These are phyloP conservation scores for Noctua janthe DNA, from an alignment of 2,888 invertebrate genomes.

Conservation along the genomic window DNA sequence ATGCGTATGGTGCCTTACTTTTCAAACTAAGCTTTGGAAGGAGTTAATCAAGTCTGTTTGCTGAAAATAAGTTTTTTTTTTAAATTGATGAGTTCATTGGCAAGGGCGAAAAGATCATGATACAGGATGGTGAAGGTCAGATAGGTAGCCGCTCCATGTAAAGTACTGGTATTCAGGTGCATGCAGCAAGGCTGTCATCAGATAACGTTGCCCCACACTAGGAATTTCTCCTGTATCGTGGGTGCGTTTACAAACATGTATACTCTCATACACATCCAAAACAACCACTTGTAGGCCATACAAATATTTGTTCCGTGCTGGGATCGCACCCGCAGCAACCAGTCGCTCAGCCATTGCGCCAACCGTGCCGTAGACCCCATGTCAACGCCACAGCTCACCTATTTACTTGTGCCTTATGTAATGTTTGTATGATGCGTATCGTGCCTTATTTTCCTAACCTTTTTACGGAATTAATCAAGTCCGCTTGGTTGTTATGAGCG, in stretches of 20 bases:
- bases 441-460: constrained; percentile 22
- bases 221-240: too few species aligned
- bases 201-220: too few species aligned
- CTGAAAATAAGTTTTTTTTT: too few species aligned
- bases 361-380: constrained; percentile 69
- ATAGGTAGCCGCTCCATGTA: not conserved
- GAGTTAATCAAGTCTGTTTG: constrained; percentile 3
- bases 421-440: constrained; percentile 43
- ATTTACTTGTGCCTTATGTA: constrained; percentile 63
- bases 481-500: not conserved
- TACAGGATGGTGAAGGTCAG: not conserved
- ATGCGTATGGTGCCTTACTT: constrained; percentile 43
- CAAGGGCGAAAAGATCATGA: not conserved
- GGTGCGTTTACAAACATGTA: too few species aligned
- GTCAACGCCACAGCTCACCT: constrained; percentile 70
- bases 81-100: too few species aligned
- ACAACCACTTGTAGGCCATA: too few species aligned
- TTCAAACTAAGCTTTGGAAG: constrained; percentile 24
- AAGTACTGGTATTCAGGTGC: not conserved
- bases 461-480: constrained; percentile 23
- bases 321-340: too few species aligned
- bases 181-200: constrained; percentile 3
- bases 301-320: too few species aligned
- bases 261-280: too few species aligned
- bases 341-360: too few species aligned